Evolutionary conservation across 1,140 invertebrate genomes (phyloP).

Genomic region (Solenopsis invicta): DNA sequence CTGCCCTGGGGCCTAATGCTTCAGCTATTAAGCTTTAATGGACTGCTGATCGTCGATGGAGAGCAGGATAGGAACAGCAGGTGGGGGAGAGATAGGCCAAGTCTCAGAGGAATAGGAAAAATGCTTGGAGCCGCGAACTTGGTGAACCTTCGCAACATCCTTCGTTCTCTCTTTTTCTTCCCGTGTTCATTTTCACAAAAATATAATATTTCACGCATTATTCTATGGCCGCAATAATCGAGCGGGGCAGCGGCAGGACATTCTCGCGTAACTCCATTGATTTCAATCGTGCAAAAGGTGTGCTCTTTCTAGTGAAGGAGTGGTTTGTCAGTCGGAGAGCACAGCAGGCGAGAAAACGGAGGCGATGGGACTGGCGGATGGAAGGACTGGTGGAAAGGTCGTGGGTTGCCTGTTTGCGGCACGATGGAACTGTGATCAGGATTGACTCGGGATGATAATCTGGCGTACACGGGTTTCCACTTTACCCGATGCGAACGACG

Average conservation of each 20-base stretch:
- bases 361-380: slow-evolving; percentile 4
- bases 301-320: slow-evolving; percentile 35
- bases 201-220: slow-evolving; percentile 47
- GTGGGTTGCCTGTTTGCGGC: slow-evolving; percentile 59
- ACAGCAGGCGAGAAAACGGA: slow-evolving; percentile 32
- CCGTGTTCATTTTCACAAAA: slow-evolving; percentile 19
- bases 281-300: slow-evolving; percentile 67
- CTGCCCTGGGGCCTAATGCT: slow-evolving; percentile 83
- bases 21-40: slow-evolving; percentile 83
- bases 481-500: slow-evolving; percentile 75
- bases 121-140: slow-evolving; percentile 49
- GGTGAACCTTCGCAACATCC: slow-evolving; percentile 9
- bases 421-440: slow-evolving; percentile 81
- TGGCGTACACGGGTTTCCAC: slow-evolving; percentile 86
- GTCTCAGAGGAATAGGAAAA: slow-evolving; percentile 74
- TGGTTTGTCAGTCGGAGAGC: background rate
- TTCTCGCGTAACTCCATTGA: too few relatives aligned
- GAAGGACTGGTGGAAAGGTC: slow-evolving; percentile 60
- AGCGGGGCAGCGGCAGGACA: background rate
- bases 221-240: slow-evolving; percentile 43
- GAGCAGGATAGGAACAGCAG: slow-evolving; percentile 32
- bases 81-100: slow-evolving; percentile 20
- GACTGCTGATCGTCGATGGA: slow-evolving; percentile 75
- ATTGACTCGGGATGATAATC: slow-evolving; percentile 87
- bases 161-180: background rate